These are phyloP conservation scores for Drosophila pectinifera DNA, from an alignment of 1,140 invertebrate species.

Conservation along the genomic window DNA sequence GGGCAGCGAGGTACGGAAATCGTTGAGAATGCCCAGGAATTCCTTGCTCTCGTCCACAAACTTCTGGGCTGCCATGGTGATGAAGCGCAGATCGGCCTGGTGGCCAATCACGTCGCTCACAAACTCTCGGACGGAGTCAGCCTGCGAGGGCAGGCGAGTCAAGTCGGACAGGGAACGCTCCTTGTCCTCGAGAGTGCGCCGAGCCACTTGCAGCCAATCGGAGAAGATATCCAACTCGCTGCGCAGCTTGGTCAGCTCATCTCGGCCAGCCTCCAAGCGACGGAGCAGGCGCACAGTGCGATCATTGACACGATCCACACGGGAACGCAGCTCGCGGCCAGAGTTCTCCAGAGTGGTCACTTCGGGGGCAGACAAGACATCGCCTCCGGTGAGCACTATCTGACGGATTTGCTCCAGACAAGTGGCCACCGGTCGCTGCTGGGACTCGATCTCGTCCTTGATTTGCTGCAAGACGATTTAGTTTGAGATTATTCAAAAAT, in stretches of 20 bases:
- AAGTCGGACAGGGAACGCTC: conserved; percentile 93
- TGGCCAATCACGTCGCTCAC: conserved; percentile 97
- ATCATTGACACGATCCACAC: conserved; percentile 92
- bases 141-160: conserved; percentile 89
- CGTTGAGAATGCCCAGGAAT: conserved; percentile 92
- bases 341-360: conserved; percentile 93
- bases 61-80: conserved; percentile 97
- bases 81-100: conserved; percentile 96
- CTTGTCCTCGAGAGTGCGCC: conserved; percentile 92
- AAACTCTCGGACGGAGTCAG: conserved; percentile 93
- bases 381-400: conserved; percentile 94
- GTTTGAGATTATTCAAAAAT: neutral
- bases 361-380: conserved; percentile 95
- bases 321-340: conserved; percentile 92
- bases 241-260: conserved; percentile 95
- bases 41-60: conserved; percentile 97
- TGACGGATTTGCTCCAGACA: conserved; percentile 96
- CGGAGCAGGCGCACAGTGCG: conserved; percentile 92
- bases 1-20: conserved; percentile 92
- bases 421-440: conserved; percentile 93
- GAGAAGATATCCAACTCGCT: conserved; percentile 91
- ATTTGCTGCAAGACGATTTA: conserved; percentile 88
- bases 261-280: conserved; percentile 91
- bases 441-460: conserved; percentile 95
- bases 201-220: conserved; percentile 93